Percentiles rank a stretch among this genome's conserved stretches.
phyloP scores from a whole-genome alignment of 2,888 invertebrate genomes.

The Agonopterix subpropinquella region DNA sequence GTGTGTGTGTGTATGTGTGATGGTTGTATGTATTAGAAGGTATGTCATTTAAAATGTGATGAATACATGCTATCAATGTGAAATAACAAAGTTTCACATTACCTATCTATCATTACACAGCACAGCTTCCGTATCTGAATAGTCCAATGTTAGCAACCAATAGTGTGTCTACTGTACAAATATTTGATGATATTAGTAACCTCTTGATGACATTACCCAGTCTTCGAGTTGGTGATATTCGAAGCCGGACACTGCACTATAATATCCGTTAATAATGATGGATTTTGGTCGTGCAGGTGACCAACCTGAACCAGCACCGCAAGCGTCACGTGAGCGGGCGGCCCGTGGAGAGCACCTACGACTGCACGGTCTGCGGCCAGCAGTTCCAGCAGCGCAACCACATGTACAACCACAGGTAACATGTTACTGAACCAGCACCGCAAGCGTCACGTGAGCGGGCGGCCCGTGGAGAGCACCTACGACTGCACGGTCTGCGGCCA shows the following conservation, averaged over 20 bases:
- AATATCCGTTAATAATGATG: too few species aligned
- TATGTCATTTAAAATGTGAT: too few species aligned
- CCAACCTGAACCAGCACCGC: conserved; percentile 69
- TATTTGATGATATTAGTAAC: too few species aligned
- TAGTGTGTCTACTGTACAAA: too few species aligned
- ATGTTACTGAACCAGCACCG: conserved; percentile 69
- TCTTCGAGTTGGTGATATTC: background rate
- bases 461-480: conserved; percentile 51
- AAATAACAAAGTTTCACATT: too few species aligned
- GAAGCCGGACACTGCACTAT: too few species aligned
- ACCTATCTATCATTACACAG: too few species aligned
- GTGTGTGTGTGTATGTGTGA: too few species aligned
- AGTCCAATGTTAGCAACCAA: too few species aligned
- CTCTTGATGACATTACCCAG: background rate
- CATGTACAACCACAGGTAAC: conserved; percentile 60
- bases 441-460: conserved; percentile 60
- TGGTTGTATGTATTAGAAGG: too few species aligned
- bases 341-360: conserved; percentile 51
- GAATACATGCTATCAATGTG: too few species aligned
- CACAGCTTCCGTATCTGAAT: too few species aligned
- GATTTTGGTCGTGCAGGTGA: conserved; percentile 38
- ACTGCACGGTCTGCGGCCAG: conserved; percentile 62
- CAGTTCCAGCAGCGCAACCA: conserved; percentile 65
- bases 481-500: conserved; percentile 64
- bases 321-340: conserved; percentile 62